A percentile compares a stretch with the other conserved stretches of the same genome.
These are phyloP conservation scores for Rotaria magnacalcarata DNA, from an alignment of 2,888 invertebrate species.

Conservation along the genomic window DNA sequence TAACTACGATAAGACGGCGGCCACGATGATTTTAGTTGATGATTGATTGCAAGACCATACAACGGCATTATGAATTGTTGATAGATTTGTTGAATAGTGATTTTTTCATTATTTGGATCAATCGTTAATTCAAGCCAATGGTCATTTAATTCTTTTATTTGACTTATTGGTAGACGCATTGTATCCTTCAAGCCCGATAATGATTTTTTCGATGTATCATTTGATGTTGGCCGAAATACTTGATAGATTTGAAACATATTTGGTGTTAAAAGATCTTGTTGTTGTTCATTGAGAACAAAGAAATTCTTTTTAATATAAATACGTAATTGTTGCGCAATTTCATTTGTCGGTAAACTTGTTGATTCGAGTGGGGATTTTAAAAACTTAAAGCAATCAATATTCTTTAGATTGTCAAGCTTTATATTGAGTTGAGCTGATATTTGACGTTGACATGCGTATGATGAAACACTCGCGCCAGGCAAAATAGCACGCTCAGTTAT, in stretches of 20 bases:
- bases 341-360: background rate
- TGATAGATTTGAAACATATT: background rate
- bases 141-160: background rate
- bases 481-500: constrained; percentile 12
- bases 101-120: background rate
- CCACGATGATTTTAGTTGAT: background rate
- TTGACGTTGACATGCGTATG: background rate
- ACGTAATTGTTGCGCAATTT: background rate
- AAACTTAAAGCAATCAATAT: background rate
- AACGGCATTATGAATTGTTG: background rate
- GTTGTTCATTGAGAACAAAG: background rate
- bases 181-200: background rate
- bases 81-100: background rate
- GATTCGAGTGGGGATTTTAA: background rate
- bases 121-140: background rate
- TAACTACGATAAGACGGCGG: background rate
- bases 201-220: background rate
- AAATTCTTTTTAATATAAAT: background rate
- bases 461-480: background rate
- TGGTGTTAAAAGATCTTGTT: background rate
- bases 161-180: background rate
- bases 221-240: constrained; percentile 24
- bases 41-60: background rate
- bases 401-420: background rate
- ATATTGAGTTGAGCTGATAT: background rate